Conservation (phyloP, 1,140 invertebrate species). For the Globodera ellingtonae region DNA sequence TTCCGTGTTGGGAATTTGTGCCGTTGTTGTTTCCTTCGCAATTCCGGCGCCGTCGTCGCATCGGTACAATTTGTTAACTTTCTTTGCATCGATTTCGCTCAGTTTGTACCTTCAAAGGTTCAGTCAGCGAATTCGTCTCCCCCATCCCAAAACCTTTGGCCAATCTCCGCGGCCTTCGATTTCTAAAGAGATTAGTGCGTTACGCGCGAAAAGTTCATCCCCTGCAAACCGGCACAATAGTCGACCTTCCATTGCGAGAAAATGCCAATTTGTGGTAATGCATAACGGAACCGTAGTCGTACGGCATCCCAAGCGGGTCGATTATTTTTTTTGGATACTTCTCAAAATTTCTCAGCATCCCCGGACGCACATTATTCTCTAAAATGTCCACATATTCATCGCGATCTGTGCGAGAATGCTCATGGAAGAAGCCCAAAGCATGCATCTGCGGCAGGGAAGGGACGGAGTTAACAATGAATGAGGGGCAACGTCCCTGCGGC, state of each 20-base stretch:
- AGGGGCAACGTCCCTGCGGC: background rate
- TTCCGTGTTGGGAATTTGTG: slow-evolving; percentile 13
- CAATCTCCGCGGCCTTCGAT: slow-evolving; percentile 59
- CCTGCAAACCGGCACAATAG: slow-evolving; percentile 53
- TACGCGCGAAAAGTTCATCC: background rate
- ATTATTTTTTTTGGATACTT: slow-evolving; percentile 65
- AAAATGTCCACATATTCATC: slow-evolving; percentile 62
- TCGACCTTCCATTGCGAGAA: slow-evolving; percentile 60
- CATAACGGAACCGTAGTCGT: slow-evolving; percentile 61
- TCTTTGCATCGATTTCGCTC: slow-evolving; percentile 58
- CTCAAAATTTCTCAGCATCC: slow-evolving; percentile 64
- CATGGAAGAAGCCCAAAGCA: slow-evolving; percentile 62
- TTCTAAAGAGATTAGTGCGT: slow-evolving; percentile 20
- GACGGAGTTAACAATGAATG: background rate
- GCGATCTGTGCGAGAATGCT: slow-evolving; percentile 63
- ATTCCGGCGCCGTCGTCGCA: slow-evolving; percentile 38
- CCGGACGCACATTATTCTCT: slow-evolving; percentile 64
- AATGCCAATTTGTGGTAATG: slow-evolving; percentile 65
- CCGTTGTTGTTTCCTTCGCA: slow-evolving; percentile 28
- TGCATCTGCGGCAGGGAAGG: slow-evolving; percentile 5
- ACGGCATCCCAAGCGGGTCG: slow-evolving; percentile 64
- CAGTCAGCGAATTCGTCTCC: background rate
- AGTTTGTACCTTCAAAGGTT: slow-evolving; percentile 55
- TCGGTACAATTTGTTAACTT: slow-evolving; percentile 57
- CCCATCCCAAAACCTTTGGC: slow-evolving; percentile 50